Conservation (phyloP, 2,797 vertebrate species). For the Nasua narica region DNA sequence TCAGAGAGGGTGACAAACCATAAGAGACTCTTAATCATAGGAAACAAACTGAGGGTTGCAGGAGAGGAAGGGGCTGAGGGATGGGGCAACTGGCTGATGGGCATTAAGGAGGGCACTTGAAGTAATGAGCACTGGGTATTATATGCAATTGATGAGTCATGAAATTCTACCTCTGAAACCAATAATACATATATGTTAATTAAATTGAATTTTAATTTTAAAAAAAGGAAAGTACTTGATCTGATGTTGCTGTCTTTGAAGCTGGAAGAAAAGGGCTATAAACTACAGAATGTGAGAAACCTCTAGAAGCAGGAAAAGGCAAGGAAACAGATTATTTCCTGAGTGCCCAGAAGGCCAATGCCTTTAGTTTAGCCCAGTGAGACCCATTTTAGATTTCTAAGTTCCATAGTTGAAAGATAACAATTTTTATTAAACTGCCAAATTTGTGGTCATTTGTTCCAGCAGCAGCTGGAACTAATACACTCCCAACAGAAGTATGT, state of each 20-base stretch:
- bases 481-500: neutral
- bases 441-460: neutral
- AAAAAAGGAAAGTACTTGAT: neutral
- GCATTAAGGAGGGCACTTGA: neutral
- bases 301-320: neutral
- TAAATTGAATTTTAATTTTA: neutral
- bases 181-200: neutral
- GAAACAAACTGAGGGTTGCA: neutral
- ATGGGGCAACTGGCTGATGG: neutral
- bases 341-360: neutral
- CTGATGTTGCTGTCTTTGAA: neutral
- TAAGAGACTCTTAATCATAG: neutral
- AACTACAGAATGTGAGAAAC: neutral
- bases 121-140: neutral
- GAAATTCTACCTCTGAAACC: neutral
- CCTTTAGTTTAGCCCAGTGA: neutral
- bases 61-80: neutral
- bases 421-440: neutral
- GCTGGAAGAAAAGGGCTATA: neutral
- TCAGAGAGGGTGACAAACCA: neutral
- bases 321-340: neutral
- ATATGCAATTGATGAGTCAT: neutral
- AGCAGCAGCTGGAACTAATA: neutral
- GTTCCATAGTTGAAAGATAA: neutral
- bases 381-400: neutral